Evolutionary conservation across 2,113 vertebrate genomes (phyloP).

Genomic region (Phyllopteryx taeniolatus): DNA sequence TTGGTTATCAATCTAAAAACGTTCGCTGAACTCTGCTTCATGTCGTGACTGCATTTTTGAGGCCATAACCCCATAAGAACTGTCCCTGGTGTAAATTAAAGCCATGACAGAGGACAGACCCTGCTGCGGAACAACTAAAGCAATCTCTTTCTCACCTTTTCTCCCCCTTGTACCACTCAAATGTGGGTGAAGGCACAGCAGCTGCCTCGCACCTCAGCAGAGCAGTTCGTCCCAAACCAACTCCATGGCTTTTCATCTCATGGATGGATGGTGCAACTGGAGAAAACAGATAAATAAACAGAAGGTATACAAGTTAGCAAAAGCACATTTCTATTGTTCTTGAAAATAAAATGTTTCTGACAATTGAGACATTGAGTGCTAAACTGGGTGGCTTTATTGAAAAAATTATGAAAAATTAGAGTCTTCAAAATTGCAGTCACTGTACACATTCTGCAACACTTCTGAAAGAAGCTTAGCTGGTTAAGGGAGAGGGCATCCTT

Average conservation of each 20-base stretch:
- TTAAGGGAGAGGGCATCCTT: slow-evolving; percentile 34
- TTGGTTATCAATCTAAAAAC: too few relatives aligned
- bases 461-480: slow-evolving; percentile 19
- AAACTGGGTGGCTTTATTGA: slow-evolving; percentile 3
- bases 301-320: background rate
- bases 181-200: slow-evolving; percentile 86
- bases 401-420: slow-evolving; percentile 19
- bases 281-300: slow-evolving; percentile 21
- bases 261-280: slow-evolving; percentile 92
- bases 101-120: background rate
- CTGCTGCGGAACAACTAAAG: background rate
- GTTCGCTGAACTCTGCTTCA: background rate
- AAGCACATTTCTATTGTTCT: background rate
- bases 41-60: background rate
- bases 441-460: slow-evolving; percentile 18
- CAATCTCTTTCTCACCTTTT: slow-evolving; percentile 84
- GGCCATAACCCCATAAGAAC: background rate
- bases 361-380: background rate
- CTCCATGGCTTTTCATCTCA: slow-evolving; percentile 90
- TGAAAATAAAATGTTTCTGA: background rate
- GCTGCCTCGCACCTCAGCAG: slow-evolving; percentile 93
- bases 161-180: slow-evolving; percentile 97
- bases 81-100: background rate
- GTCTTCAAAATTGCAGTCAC: slow-evolving; percentile 24
- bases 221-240: slow-evolving; percentile 84